phyloP scores from a whole-genome alignment of 2,113 vertebrate genomes.

The Larimichthys crocea region DNA sequence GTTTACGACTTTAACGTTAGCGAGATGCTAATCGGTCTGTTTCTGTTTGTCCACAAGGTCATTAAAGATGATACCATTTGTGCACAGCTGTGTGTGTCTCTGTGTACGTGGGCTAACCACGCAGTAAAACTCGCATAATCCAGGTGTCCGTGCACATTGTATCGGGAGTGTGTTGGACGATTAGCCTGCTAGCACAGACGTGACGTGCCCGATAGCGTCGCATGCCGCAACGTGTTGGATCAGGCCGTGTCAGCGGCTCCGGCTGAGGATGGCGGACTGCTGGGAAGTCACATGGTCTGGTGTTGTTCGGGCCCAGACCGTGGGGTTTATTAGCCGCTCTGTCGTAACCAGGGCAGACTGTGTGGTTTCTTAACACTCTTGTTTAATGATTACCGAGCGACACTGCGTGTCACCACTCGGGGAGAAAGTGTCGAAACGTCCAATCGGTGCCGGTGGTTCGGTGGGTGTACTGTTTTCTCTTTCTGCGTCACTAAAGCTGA shows the following conservation, averaged over 20 bases:
- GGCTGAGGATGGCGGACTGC: conserved; percentile 67
- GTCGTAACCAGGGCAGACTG: not conserved
- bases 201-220: conserved; percentile 32
- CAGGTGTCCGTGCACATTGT: fast-evolving
- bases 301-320: conserved; percentile 47
- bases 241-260: conserved; percentile 56
- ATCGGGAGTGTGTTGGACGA: not conserved
- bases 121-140: fast-evolving
- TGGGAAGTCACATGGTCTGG: conserved; percentile 68
- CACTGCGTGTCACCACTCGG: not conserved
- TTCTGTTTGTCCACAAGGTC: too few species aligned
- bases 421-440: conserved; percentile 7
- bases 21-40: too few species aligned
- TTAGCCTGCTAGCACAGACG: conserved; percentile 18
- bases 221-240: conserved; percentile 63
- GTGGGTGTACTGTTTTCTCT: conserved; percentile 39
- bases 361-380: fast-evolving
- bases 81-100: not conserved
- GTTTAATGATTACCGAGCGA: conserved; percentile 18
- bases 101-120: too few species aligned
- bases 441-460: conserved; percentile 22
- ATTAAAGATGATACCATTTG: too few species aligned
- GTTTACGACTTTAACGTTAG: too few species aligned
- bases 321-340: not conserved
- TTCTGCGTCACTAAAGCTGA: conserved; percentile 48